These are phyloP conservation scores for Carpatolechia fugitivella DNA, from an alignment of 2,888 invertebrate genomes.

Conservation along the genomic window DNA sequence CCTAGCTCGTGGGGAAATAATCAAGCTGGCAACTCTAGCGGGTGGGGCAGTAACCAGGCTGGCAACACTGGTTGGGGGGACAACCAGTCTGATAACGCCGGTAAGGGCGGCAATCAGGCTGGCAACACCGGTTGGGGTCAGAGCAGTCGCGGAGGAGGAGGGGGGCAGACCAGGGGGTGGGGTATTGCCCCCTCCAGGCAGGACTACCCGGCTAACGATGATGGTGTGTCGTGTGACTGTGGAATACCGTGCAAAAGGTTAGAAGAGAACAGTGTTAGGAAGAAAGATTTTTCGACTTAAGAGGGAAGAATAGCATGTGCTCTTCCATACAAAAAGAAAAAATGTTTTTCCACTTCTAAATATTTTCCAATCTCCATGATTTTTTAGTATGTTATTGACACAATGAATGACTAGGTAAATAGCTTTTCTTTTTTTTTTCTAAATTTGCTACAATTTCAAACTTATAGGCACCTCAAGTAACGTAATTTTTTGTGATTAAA, in stretches of 20 bases:
- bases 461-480: too few species aligned
- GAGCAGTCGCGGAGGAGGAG: background rate
- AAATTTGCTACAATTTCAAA: too few species aligned
- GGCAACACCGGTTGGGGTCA: slow-evolving; percentile 19
- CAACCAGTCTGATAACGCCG: slow-evolving; percentile 29
- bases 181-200: slow-evolving; percentile 46
- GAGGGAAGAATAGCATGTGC: too few species aligned
- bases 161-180: slow-evolving; percentile 43
- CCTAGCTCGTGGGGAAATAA: slow-evolving; percentile 33
- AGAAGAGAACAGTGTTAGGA: too few species aligned
- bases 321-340: too few species aligned
- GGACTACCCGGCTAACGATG: slow-evolving; percentile 38
- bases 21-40: background rate
- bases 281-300: too few species aligned
- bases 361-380: too few species aligned
- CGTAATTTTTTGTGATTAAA: too few species aligned
- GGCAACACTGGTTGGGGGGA: background rate
- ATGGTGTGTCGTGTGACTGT: slow-evolving; percentile 78
- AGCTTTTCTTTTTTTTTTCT: too few species aligned
- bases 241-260: slow-evolving; percentile 76
- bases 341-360: too few species aligned
- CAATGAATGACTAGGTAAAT: too few species aligned
- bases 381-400: too few species aligned
- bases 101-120: slow-evolving; percentile 43
- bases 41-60: background rate